Conservation (phyloP, 2,797 vertebrate genomes). For the Taeniopygia guttata region DNA sequence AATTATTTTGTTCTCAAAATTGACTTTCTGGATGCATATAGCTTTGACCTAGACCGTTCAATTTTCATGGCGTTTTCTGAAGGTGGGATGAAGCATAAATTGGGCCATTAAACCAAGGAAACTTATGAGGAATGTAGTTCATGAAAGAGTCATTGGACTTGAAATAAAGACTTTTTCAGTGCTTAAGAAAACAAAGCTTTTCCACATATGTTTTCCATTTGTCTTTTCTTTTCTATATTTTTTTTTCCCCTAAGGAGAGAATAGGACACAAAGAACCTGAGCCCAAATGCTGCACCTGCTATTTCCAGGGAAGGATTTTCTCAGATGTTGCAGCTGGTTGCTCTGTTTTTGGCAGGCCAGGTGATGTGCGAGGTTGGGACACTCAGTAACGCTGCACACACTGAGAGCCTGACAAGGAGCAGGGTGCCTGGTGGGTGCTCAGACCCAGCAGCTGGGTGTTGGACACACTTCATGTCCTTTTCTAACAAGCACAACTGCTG, state of each 20-base stretch:
- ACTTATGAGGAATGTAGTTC: background rate
- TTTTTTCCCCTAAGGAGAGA: background rate
- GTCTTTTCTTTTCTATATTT: fast-evolving
- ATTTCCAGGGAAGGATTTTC: background rate
- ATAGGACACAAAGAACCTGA: background rate
- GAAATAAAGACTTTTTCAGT: background rate
- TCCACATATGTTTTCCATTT: background rate
- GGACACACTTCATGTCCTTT: background rate
- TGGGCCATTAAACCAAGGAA: background rate
- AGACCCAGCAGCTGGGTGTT: background rate
- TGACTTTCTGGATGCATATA: background rate
- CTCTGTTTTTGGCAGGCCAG: background rate
- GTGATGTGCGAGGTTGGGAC: background rate
- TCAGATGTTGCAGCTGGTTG: background rate
- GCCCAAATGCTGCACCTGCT: background rate
- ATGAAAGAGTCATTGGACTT: background rate
- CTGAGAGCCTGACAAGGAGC: background rate
- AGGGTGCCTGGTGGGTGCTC: background rate
- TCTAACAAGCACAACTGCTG: background rate
- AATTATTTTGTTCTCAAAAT: background rate
- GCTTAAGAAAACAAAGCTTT: background rate
- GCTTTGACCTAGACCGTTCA: background rate
- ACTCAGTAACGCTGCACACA: background rate
- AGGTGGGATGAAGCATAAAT: background rate
- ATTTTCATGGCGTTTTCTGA: background rate